Conservation (phyloP, 1,140 invertebrate species). For the Ips typographus region DNA sequence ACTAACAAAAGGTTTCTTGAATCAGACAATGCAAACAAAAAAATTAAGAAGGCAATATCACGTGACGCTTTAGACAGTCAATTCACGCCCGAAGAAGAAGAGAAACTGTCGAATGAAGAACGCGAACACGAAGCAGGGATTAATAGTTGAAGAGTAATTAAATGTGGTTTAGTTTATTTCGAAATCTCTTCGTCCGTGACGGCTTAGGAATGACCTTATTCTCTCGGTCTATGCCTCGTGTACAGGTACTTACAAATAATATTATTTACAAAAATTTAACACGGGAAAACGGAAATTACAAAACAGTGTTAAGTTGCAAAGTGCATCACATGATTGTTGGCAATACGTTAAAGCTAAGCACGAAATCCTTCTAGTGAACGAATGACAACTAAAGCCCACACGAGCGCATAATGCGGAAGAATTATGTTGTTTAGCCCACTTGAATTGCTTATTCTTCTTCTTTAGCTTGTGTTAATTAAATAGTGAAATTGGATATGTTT, state of each 20-base stretch:
- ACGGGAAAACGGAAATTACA: no score
- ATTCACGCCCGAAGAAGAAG: neutral
- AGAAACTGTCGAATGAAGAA: slow-evolving; percentile 20
- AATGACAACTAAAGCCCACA: neutral
- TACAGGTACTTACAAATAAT: no score
- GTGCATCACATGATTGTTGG: no score
- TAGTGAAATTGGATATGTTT: neutral
- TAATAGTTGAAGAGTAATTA: slow-evolving; percentile 17
- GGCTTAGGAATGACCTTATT: no score
- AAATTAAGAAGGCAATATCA: neutral
- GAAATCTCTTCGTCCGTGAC: no score
- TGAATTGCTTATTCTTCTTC: neutral
- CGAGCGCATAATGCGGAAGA: slow-evolving; percentile 1
- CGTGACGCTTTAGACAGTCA: neutral
- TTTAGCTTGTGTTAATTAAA: neutral
- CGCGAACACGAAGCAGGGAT: slow-evolving; percentile 17
- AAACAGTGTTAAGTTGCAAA: no score
- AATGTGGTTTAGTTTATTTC: slow-evolving; percentile 14
- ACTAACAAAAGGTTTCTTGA: neutral
- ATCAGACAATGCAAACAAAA: neutral
- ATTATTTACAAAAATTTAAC: no score
- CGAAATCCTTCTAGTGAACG: neutral
- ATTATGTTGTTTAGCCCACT: neutral
- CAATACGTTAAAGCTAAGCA: neutral
- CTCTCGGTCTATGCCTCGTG: no score